Conservation (phyloP, 2,797 vertebrate genomes). For the Neosalanx taihuensis region DNA sequence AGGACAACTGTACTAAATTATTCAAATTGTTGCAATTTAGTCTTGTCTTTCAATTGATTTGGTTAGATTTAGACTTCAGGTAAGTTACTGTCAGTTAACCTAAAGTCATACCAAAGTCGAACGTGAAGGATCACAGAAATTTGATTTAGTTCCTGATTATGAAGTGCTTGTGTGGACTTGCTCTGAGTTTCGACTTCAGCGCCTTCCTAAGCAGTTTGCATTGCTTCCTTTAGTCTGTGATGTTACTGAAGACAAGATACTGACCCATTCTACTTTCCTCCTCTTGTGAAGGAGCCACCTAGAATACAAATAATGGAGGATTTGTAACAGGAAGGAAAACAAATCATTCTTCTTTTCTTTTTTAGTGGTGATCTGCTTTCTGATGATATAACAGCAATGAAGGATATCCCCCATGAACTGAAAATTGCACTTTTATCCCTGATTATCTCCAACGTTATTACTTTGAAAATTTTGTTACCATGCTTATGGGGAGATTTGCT, state of each 20-base stretch:
- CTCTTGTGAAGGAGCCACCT: constrained; percentile 58
- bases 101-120: constrained; percentile 51
- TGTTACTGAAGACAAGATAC: constrained; percentile 44
- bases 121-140: constrained; percentile 46
- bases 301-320: constrained; percentile 63
- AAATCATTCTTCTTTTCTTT: constrained; percentile 39
- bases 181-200: constrained; percentile 62
- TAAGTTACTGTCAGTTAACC: constrained; percentile 33
- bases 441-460: background rate
- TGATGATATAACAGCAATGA: background rate
- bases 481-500: background rate
- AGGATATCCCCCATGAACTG: background rate
- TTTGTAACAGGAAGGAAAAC: constrained; percentile 59
- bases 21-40: constrained; percentile 37
- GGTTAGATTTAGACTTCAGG: constrained; percentile 56
- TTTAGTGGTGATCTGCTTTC: background rate
- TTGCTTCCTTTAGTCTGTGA: constrained; percentile 35
- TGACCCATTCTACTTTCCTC: constrained; percentile 63
- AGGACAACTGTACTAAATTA: constrained; percentile 14
- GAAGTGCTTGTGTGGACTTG: constrained; percentile 45
- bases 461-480: background rate
- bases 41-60: constrained; percentile 45
- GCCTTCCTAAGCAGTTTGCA: constrained; percentile 46
- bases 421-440: background rate
- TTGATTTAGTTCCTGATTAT: constrained; percentile 57